Percentiles rank a stretch among this genome's conserved stretches.
Evolutionary conservation across 2,113 vertebrate genomes (phyloP).

Genomic region (Typhlomys cinereus): DNA sequence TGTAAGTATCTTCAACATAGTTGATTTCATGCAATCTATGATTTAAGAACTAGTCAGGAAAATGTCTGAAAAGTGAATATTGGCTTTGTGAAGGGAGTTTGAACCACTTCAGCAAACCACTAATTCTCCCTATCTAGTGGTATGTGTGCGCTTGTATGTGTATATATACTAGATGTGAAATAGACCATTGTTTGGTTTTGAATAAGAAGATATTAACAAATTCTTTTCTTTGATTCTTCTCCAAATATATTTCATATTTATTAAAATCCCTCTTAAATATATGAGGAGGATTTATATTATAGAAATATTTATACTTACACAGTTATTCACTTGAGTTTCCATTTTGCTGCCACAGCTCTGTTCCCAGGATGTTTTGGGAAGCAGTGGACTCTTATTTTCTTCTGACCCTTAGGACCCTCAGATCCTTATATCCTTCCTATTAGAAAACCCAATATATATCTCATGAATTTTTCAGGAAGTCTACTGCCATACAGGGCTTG

Average conservation of each 20-base stretch:
- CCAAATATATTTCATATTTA: conserved; percentile 17
- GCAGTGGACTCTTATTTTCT: conserved; percentile 13
- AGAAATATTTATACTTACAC: neutral
- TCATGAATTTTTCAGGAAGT: conserved; percentile 55
- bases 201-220: conserved; percentile 24
- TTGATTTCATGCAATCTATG: conserved; percentile 8
- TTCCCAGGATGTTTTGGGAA: neutral
- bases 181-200: neutral
- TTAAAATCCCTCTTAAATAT: conserved; percentile 41
- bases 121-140: neutral
- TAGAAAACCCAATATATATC: conserved; percentile 43
- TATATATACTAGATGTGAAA: too few species aligned
- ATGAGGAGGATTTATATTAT: neutral
- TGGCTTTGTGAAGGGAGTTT: neutral
- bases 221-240: conserved; percentile 13
- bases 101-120: neutral
- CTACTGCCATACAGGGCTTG: neutral
- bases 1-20: neutral
- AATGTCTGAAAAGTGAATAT: neutral
- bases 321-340: neutral
- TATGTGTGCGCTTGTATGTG: neutral
- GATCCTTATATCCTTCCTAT: neutral
- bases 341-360: neutral
- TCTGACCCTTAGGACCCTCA: neutral
- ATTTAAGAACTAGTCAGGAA: neutral